These are phyloP conservation scores for Ethmia dodecea DNA, from an alignment of 2,888 invertebrate genomes.

Conservation along the genomic window DNA sequence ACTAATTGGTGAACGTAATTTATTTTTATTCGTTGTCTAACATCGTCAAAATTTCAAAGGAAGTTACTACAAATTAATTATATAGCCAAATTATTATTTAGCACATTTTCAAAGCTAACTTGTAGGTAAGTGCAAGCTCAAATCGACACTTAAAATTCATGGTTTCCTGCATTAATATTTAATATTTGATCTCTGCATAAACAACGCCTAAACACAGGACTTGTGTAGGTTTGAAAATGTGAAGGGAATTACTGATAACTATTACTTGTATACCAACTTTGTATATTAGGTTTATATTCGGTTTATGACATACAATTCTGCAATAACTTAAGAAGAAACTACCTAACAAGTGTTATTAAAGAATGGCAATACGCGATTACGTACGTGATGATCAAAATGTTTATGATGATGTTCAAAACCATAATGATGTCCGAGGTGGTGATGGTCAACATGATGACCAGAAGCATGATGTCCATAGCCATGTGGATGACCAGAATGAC, in stretches of 20 bases:
- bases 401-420: slow-evolving; percentile 40
- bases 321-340: too few species aligned
- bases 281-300: too few species aligned
- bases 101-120: slow-evolving; percentile 1
- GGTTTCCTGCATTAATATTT: slow-evolving; percentile 15
- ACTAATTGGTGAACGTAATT: too few species aligned
- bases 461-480: slow-evolving; percentile 26
- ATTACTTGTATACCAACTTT: too few species aligned
- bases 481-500: slow-evolving; percentile 26
- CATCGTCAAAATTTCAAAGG: too few species aligned
- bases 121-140: slow-evolving; percentile 1
- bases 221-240: slow-evolving; percentile 11
- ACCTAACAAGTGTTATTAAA: too few species aligned
- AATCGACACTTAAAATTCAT: slow-evolving; percentile 20
- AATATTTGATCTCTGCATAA: not conserved
- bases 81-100: not conserved
- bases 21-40: too few species aligned
- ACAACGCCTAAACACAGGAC: not conserved
- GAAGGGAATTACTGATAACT: slow-evolving; percentile 12
- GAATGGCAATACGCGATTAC: too few species aligned
- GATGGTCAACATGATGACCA: slow-evolving; percentile 21
- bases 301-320: too few species aligned
- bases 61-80: too few species aligned
- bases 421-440: slow-evolving; percentile 26
- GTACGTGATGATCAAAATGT: slow-evolving; percentile 52